phyloP scores from a whole-genome alignment of 2,113 vertebrate genomes.

The Carollia perspicillata region DNA sequence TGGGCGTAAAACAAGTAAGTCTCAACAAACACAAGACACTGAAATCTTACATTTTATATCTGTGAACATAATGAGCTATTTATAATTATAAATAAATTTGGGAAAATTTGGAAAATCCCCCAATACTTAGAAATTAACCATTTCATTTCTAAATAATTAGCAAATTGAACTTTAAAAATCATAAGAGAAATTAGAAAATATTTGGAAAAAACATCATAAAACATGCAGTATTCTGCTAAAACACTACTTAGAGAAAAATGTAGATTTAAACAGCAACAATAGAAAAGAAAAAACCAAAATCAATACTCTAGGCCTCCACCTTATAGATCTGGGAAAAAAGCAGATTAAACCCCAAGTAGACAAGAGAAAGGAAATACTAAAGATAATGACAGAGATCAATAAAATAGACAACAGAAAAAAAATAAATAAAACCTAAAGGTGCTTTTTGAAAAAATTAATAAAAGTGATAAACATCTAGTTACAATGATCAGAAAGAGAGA shows the following conservation, averaged over 20 bases:
- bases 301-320: neutral
- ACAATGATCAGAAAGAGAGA: neutral
- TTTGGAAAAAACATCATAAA: neutral
- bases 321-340: neutral
- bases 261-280: neutral
- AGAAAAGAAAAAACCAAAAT: conserved; percentile 1
- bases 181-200: conserved; percentile 12
- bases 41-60: neutral
- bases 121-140: neutral
- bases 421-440: neutral
- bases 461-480: neutral
- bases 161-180: neutral
- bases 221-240: neutral
- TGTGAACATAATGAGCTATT: neutral
- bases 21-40: neutral
- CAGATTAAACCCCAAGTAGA: neutral
- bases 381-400: neutral
- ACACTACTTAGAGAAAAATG: neutral
- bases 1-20: neutral
- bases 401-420: neutral
- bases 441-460: neutral
- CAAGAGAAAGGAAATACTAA: neutral
- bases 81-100: neutral
- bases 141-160: neutral
- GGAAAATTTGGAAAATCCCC: neutral